phyloP scores from a whole-genome alignment of 1,140 invertebrate species.

The Ephestia elutella region DNA sequence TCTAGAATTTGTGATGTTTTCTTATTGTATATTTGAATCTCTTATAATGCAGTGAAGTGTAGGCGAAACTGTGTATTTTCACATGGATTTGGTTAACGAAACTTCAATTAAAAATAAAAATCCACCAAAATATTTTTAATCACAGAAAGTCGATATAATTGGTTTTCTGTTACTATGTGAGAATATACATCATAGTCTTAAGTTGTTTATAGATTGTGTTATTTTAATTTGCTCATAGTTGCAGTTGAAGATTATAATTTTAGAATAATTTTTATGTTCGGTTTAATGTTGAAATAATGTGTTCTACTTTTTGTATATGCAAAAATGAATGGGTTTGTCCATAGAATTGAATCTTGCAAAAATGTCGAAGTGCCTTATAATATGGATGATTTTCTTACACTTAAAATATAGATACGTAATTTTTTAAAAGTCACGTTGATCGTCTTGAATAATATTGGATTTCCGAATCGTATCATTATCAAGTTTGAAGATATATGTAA shows the following conservation, averaged over 20 bases:
- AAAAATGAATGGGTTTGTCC: background rate
- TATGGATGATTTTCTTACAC: too few species aligned
- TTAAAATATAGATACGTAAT: too few species aligned
- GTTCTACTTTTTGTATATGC: background rate
- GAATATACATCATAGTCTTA: background rate
- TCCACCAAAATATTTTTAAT: too few species aligned
- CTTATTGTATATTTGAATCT: slow-evolving; percentile 4
- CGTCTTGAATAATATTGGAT: too few species aligned
- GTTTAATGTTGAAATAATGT: background rate
- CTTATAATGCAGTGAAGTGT: background rate
- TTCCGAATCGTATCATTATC: too few species aligned
- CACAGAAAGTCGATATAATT: too few species aligned
- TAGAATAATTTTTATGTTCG: background rate
- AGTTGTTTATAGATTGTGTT: slow-evolving; percentile 6
- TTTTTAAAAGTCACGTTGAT: too few species aligned
- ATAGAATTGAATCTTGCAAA: background rate
- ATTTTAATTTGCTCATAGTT: background rate
- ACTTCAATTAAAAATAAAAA: too few species aligned
- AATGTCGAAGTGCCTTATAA: too few species aligned
- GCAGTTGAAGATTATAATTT: slow-evolving; percentile 4
- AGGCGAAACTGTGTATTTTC: background rate
- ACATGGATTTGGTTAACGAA: background rate
- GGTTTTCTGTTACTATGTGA: background rate
- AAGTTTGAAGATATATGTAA: too few species aligned
- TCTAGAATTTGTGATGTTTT: background rate